phyloP scores from a whole-genome alignment of 2,113 vertebrate species.

The Eudorcas thomsonii region DNA sequence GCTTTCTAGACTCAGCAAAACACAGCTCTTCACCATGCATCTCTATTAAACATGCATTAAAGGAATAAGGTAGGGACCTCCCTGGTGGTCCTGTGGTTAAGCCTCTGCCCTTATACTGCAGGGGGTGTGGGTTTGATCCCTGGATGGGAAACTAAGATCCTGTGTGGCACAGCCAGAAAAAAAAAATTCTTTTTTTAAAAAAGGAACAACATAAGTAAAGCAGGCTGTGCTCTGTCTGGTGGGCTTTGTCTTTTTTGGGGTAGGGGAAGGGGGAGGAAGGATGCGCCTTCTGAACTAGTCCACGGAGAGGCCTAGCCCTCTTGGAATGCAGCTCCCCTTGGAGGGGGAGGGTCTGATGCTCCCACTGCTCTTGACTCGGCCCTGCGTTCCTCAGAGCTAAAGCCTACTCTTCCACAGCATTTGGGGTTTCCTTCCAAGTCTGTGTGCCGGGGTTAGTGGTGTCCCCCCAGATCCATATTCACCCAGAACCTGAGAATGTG shows the following conservation, averaged over 20 bases:
- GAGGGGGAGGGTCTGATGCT: background rate
- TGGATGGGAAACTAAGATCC: background rate
- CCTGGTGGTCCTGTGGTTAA: background rate
- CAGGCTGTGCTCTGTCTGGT: background rate
- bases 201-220: background rate
- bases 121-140: background rate
- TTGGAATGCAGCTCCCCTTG: background rate
- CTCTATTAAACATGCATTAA: background rate
- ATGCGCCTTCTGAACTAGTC: background rate
- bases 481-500: background rate
- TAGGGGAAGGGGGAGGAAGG: background rate
- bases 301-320: background rate
- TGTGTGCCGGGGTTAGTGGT: fast-evolving
- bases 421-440: background rate
- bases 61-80: background rate
- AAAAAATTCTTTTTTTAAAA: fast-evolving
- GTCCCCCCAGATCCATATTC: background rate
- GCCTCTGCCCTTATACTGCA: background rate
- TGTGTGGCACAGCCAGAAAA: background rate
- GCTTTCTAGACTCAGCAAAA: background rate
- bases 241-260: fast-evolving
- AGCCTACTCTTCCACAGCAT: background rate
- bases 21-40: background rate
- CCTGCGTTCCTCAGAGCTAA: background rate
- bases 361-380: background rate